A percentile compares a stretch with the other conserved stretches of the same genome.
These are phyloP conservation scores for Melieria omissa DNA, from an alignment of 2,888 invertebrate genomes.

Conservation along the genomic window DNA sequence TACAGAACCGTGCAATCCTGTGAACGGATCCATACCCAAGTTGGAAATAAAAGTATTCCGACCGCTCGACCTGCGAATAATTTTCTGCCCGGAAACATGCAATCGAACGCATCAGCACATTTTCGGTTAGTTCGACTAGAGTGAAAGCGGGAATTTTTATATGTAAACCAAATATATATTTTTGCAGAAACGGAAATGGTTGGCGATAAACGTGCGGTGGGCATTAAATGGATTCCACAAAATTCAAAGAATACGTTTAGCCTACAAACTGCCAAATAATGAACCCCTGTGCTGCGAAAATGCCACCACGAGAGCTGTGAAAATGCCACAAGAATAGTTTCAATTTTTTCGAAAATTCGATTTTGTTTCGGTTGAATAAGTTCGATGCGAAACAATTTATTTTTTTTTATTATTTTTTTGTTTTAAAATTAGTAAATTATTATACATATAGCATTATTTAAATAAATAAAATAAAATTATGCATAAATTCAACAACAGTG, in stretches of 20 bases:
- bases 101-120: constrained; percentile 54
- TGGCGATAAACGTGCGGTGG: constrained; percentile 47
- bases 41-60: constrained; percentile 55
- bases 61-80: constrained; percentile 57
- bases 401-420: no score
- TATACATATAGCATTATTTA: no score
- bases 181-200: constrained; percentile 8
- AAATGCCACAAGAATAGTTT: no score
- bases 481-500: no score
- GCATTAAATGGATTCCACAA: constrained; percentile 49
- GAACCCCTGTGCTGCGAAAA: no score
- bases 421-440: no score
- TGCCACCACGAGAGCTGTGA: no score
- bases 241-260: constrained; percentile 44
- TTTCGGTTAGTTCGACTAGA: constrained; percentile 39
- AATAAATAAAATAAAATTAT: no score
- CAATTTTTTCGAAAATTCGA: no score
- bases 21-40: constrained; percentile 50
- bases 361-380: no score
- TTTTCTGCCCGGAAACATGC: constrained; percentile 56
- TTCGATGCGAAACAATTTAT: no score
- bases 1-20: constrained; percentile 36
- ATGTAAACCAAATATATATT: not conserved
- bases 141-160: no score
- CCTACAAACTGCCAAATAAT: constrained; percentile 33